Percentiles rank a stretch among this genome's conserved stretches.
Conservation (phyloP, 2,888 invertebrate species). For the Silvanus unidentatus region DNA sequence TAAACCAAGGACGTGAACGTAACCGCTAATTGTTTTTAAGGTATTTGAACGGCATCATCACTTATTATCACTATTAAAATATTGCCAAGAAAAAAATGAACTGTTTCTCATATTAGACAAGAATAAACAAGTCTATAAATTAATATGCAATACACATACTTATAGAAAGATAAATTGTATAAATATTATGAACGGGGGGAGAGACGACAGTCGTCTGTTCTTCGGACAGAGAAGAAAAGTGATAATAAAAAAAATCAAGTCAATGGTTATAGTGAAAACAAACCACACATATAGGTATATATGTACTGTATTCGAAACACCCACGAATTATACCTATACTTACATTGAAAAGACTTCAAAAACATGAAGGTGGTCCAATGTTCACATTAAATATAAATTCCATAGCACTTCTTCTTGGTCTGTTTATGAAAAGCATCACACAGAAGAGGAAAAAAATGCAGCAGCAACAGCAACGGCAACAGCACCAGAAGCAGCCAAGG, state of each 20-base stretch:
- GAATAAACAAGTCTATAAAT: slow-evolving; percentile 17
- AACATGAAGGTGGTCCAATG: slow-evolving; percentile 41
- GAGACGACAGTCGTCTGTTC: too few species aligned
- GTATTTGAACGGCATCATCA: too few species aligned
- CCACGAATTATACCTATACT: slow-evolving; percentile 34
- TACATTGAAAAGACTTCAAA: slow-evolving; percentile 41
- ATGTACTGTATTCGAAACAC: slow-evolving; percentile 28
- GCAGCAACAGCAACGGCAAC: too few species aligned
- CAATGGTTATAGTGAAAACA: slow-evolving; percentile 27
- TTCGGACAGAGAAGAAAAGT: too few species aligned
- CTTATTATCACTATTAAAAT: too few species aligned
- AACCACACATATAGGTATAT: slow-evolving; percentile 21
- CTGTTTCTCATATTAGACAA: slow-evolving; percentile 1
- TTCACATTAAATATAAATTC: slow-evolving; percentile 37
- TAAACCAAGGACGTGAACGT: too few species aligned
- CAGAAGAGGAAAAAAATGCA: slow-evolving; percentile 10
- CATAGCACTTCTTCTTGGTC: slow-evolving; percentile 32
- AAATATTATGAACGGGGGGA: too few species aligned
- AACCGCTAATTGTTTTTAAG: too few species aligned
- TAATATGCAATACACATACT: slow-evolving; percentile 1
- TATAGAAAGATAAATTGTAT: too few species aligned
- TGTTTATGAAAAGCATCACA: slow-evolving; percentile 35
- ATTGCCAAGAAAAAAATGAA: too few species aligned
- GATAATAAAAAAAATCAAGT: slow-evolving; percentile 16
- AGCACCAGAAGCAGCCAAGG: too few species aligned